Conservation (phyloP, 1,140 invertebrate species). For the Eufriesea mexicana region DNA sequence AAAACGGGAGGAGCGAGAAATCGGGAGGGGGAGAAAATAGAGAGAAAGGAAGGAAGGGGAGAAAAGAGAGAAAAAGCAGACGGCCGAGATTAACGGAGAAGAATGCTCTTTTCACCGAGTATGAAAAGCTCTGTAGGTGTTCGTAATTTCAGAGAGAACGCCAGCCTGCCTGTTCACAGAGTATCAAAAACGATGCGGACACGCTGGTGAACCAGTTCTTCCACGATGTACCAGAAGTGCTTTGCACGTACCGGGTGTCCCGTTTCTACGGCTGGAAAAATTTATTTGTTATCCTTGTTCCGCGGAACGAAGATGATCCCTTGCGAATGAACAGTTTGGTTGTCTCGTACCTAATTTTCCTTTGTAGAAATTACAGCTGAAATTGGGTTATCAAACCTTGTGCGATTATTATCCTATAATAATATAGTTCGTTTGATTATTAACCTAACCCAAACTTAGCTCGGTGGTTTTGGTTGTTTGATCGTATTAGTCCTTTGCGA, state of each 20-base stretch:
- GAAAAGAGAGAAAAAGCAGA: not conserved
- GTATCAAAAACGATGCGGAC: slow-evolving; percentile 26
- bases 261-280: not conserved
- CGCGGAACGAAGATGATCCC: no score
- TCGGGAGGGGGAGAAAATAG: not conserved
- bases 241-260: not conserved
- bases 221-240: not conserved
- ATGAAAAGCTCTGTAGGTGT: slow-evolving; percentile 29
- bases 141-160: slow-evolving; percentile 30
- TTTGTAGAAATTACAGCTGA: no score
- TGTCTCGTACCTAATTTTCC: no score
- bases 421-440: no score
- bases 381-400: no score
- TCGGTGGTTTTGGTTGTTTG: no score
- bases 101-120: slow-evolving; percentile 26
- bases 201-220: slow-evolving; percentile 21
- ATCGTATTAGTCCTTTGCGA: no score
- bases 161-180: slow-evolving; percentile 1
- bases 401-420: no score
- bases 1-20: not conserved
- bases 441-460: no score
- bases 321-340: no score
- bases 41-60: no score
- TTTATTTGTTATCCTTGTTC: no score
- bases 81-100: not conserved